Conservation (phyloP, 2,888 invertebrate genomes). For the Cosmia trapezina region DNA sequence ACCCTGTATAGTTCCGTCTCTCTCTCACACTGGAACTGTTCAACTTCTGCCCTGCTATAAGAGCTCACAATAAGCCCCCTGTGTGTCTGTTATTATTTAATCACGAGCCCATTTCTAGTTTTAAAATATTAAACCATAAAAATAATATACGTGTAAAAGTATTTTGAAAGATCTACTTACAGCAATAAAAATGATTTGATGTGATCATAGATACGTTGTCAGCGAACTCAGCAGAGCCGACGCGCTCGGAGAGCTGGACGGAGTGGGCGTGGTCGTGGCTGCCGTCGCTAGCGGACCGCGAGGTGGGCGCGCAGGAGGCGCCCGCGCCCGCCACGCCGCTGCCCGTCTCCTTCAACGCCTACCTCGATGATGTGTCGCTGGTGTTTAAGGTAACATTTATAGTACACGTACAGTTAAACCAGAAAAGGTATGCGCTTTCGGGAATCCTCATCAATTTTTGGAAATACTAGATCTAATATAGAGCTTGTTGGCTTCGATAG, state of each 20-base stretch:
- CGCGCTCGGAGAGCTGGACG: conserved; percentile 80
- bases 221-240: conserved; percentile 73
- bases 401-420: neutral
- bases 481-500: too few relatives aligned
- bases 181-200: neutral
- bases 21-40: too few relatives aligned
- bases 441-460: neutral
- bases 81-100: neutral
- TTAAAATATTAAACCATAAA: neutral
- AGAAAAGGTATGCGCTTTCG: neutral
- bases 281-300: conserved; percentile 78
- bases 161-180: neutral
- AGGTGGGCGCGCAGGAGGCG: conserved; percentile 71
- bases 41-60: too few relatives aligned
- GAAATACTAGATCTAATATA: neutral
- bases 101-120: neutral
- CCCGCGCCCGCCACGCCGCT: conserved; percentile 71
- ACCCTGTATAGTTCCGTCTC: too few relatives aligned
- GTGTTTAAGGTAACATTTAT: conserved; percentile 77
- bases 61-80: too few relatives aligned
- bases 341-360: conserved; percentile 77
- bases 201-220: conserved; percentile 60
- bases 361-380: conserved; percentile 78
- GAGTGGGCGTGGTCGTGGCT: conserved; percentile 89
- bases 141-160: neutral